Percentiles rank a stretch among this genome's conserved stretches.
phyloP scores from a whole-genome alignment of 2,797 vertebrate species.

The Pseudochirops cupreus region DNA sequence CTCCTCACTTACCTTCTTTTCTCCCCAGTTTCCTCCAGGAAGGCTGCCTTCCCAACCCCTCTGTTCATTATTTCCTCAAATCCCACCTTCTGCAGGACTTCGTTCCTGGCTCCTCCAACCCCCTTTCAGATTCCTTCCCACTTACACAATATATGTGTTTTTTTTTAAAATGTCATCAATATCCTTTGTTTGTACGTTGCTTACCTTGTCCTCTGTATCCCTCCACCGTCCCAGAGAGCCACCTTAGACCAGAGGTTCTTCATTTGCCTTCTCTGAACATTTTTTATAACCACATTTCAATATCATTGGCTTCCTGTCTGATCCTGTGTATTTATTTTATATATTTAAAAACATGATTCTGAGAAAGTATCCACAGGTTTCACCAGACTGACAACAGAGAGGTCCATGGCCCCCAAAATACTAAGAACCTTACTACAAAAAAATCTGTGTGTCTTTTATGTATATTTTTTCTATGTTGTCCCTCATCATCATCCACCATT shows the following conservation, averaged over 20 bases:
- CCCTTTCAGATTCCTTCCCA: not conserved
- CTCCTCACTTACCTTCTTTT: not conserved
- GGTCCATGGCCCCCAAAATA: not conserved
- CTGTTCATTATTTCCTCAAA: not conserved
- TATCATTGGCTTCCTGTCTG: not conserved
- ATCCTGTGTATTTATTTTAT: not conserved
- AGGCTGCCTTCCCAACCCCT: too few relatives aligned
- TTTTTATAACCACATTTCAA: not conserved
- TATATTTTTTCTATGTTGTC: not conserved
- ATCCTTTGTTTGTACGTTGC: not conserved
- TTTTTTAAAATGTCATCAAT: not conserved
- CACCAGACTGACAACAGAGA: too few relatives aligned
- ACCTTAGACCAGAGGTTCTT: not conserved
- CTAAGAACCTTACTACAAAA: not conserved
- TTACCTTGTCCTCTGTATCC: not conserved
- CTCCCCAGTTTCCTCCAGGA: too few relatives aligned
- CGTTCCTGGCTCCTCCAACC: not conserved
- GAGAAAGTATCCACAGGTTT: too few relatives aligned
- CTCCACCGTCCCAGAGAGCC: not conserved
- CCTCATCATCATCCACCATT: not conserved
- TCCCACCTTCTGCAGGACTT: not conserved
- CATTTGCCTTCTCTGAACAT: too few relatives aligned
- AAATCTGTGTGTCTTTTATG: not conserved
- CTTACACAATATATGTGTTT: not conserved
- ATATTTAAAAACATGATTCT: not conserved